Evolutionary conservation across 2,888 invertebrate genomes (phyloP).

Genomic region (Synanthedon andrenaeformis): DNA sequence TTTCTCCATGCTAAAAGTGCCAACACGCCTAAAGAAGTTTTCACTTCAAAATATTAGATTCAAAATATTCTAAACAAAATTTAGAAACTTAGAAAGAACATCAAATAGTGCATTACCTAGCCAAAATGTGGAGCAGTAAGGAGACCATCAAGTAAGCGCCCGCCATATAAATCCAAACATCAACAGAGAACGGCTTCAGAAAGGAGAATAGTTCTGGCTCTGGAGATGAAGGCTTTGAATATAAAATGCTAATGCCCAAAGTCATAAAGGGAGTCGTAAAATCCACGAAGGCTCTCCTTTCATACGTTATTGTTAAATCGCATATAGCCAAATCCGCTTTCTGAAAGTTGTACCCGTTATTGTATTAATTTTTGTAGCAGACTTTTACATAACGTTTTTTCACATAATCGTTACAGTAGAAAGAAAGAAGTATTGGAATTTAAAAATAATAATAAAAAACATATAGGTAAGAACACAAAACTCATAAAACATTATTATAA

Average conservation of each 20-base stretch:
- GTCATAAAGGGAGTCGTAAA: slow-evolving; percentile 99
- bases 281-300: slow-evolving; percentile 87
- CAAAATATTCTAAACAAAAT: too few relatives aligned
- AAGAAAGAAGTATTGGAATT: too few relatives aligned
- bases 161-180: slow-evolving; percentile 92
- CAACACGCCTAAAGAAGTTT: too few relatives aligned
- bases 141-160: slow-evolving; percentile 88
- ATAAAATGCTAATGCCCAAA: slow-evolving; percentile 90
- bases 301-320: slow-evolving; percentile 94
- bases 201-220: slow-evolving; percentile 90
- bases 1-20: too few relatives aligned
- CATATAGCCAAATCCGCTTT: slow-evolving; percentile 95
- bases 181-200: slow-evolving; percentile 85
- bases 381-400: not conserved
- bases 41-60: too few relatives aligned
- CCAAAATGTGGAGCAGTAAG: slow-evolving; percentile 83
- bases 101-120: slow-evolving; percentile 65
- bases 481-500: too few relatives aligned
- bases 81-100: too few relatives aligned
- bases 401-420: not conserved
- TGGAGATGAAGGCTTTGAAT: slow-evolving; percentile 81
- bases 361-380: not conserved
- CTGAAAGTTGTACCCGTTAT: slow-evolving; percentile 58
- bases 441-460: too few relatives aligned
- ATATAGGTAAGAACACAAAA: too few relatives aligned